These are phyloP conservation scores for Carettochelys insculpta DNA, from an alignment of 2,113 vertebrate species.

Conservation along the genomic window DNA sequence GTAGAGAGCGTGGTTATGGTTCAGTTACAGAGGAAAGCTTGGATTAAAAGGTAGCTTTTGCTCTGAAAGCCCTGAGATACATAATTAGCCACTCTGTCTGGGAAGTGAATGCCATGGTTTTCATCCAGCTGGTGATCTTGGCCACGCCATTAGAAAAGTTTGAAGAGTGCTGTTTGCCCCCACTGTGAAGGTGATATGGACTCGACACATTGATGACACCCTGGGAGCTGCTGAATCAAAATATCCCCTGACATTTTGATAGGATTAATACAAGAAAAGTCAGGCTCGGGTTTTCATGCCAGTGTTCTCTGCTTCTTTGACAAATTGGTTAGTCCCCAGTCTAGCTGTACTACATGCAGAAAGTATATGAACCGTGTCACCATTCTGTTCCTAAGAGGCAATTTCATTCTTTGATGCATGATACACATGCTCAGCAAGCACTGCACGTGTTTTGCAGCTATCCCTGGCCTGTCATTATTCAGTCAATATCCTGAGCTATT, in stretches of 20 bases:
- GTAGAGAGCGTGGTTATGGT: background rate
- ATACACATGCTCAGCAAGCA: background rate
- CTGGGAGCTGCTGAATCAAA: background rate
- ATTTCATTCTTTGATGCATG: background rate
- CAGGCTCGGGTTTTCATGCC: background rate
- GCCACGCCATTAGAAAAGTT: background rate
- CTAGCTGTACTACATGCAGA: background rate
- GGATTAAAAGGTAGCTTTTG: background rate
- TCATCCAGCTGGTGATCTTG: background rate
- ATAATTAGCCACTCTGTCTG: background rate
- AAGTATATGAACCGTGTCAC: background rate
- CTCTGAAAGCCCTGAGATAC: background rate
- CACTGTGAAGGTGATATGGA: background rate
- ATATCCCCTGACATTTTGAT: background rate
- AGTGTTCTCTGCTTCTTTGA: background rate
- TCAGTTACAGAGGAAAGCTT: background rate
- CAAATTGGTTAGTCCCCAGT: background rate
- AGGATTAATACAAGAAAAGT: background rate
- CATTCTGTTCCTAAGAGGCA: background rate
- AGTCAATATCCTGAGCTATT: background rate
- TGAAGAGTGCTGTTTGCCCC: background rate
- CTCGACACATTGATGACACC: background rate
- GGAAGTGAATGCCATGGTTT: background rate
- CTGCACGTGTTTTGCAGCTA: background rate
- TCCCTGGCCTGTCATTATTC: background rate